These are phyloP conservation scores for Branchellion lobata DNA, from an alignment of 2,888 invertebrate species.

Conservation along the genomic window DNA sequence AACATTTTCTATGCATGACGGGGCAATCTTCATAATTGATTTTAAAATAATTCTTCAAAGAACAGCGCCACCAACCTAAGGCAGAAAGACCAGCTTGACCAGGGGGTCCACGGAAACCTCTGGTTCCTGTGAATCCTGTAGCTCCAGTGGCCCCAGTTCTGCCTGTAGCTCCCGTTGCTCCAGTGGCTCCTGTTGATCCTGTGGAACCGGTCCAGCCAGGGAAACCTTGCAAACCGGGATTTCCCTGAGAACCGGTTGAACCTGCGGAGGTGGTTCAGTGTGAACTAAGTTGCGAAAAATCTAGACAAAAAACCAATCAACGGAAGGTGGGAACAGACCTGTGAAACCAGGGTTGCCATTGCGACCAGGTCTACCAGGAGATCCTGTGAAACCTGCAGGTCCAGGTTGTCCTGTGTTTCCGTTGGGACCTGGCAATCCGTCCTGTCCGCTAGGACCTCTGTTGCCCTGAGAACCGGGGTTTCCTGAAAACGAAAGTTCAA, in stretches of 20 bases:
- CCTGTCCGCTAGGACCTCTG: conserved; percentile 39
- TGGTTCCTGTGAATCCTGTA: conserved; percentile 32
- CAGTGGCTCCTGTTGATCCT: conserved; percentile 48
- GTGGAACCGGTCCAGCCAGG: conserved; percentile 53
- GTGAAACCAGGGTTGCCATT: conserved; percentile 44
- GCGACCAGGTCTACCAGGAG: conserved; percentile 31
- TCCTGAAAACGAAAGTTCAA: neutral
- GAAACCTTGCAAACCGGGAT: conserved; percentile 50
- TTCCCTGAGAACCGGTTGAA: conserved; percentile 31
- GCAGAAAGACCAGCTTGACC: conserved; percentile 31
- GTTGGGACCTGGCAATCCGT: conserved; percentile 32
- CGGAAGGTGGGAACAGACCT: neutral
- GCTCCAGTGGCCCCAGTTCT: conserved; percentile 31
- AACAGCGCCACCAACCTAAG: too few species aligned
- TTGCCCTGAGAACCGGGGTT: conserved; percentile 25
- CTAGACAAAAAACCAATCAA: too few species aligned
- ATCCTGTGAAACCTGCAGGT: conserved; percentile 28
- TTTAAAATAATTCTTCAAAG: too few species aligned
- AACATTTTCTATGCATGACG: neutral
- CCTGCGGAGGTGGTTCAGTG: neutral
- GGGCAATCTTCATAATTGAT: too few species aligned
- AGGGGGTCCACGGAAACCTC: conserved; percentile 28
- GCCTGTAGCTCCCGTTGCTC: conserved; percentile 28
- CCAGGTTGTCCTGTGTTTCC: conserved; percentile 42
- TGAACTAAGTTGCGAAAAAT: neutral